A percentile compares a stretch with the other conserved stretches of the same genome.
These are phyloP conservation scores for Avahi laniger DNA, from an alignment of 2,797 vertebrate genomes.

Conservation along the genomic window DNA sequence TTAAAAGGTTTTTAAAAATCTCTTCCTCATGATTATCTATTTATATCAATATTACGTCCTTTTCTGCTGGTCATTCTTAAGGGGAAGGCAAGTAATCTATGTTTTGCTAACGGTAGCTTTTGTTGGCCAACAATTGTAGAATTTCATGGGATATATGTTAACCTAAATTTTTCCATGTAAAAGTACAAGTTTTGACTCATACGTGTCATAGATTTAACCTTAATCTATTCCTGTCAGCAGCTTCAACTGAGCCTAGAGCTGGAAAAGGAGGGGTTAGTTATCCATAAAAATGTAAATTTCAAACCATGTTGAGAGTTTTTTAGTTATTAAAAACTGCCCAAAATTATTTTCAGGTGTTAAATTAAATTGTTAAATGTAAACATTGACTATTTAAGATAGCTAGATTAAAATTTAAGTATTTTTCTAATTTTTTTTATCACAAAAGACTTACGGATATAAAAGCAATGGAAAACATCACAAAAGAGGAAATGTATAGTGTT, in stretches of 20 bases:
- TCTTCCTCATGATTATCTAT: background rate
- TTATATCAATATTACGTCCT: background rate
- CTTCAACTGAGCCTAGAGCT: background rate
- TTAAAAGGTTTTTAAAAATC: background rate
- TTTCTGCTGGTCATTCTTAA: background rate
- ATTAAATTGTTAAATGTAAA: background rate
- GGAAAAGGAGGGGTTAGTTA: background rate
- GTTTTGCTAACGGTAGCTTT: background rate
- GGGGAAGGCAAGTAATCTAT: background rate
- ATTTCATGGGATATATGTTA: background rate
- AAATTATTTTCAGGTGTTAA: background rate
- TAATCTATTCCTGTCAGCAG: background rate
- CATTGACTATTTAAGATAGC: background rate
- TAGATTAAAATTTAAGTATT: conserved; percentile 10
- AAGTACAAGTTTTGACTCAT: background rate
- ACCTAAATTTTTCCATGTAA: background rate
- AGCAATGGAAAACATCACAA: background rate
- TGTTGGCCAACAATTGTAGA: background rate
- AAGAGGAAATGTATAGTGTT: background rate
- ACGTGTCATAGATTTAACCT: background rate
- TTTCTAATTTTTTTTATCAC: background rate
- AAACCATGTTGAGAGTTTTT: background rate
- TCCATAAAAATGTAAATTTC: background rate
- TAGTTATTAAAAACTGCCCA: conserved; percentile 5
- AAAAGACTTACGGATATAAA: background rate